Base-by-base conservation (phyloP, 1,140 invertebrate species). In the Tetragonula clypearis region DNA sequence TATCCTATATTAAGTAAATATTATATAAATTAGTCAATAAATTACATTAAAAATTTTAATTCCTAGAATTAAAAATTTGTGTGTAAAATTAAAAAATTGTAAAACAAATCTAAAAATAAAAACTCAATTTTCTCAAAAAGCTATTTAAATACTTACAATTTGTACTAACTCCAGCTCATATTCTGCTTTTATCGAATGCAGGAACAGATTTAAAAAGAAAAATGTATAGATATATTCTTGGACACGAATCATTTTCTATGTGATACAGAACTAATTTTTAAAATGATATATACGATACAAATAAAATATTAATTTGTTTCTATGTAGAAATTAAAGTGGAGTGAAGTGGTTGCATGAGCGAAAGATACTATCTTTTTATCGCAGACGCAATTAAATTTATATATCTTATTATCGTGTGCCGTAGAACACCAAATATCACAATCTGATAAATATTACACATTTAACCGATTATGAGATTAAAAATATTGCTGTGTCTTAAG, bases 111-210 rank as follows among this genome's bases (percentile, higher is more conserved):
- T 8, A 58, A 9, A 58, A 21, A 21, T 8, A 23, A 60, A 6
- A 66, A 8, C 26, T 15, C 14, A 8, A 66, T 66, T 8, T 26
- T 66, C 8, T 66, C 5, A n/a, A 15, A 6, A 15, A 26, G 4
- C 12, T 65, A 5, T 26, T 26, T 2, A 17, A 14, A 17, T 77
- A 87, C 85, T 87, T 23, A 88, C 87, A 68, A 88, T 78, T 77
- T 88, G 87, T 9, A 88, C 49, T 17, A 68, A 17, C 56, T 88
- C 62, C 35, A 88, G 49, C 12, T 53, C 26, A 56, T 35, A 12
- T 14, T 78, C 60, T 12, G n/a, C 19, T 26, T 15, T 49, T 58
- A 35, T 86, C 75, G 30, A 74, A 19, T 53, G 76, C n/a, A 23
- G 0, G 78, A 26, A 71, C 62, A 78, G 12, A 53, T 0, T 3